These are phyloP conservation scores for Anguilla pacifica DNA, from an alignment of 2,797 vertebrate species.

Conservation along the genomic window DNA sequence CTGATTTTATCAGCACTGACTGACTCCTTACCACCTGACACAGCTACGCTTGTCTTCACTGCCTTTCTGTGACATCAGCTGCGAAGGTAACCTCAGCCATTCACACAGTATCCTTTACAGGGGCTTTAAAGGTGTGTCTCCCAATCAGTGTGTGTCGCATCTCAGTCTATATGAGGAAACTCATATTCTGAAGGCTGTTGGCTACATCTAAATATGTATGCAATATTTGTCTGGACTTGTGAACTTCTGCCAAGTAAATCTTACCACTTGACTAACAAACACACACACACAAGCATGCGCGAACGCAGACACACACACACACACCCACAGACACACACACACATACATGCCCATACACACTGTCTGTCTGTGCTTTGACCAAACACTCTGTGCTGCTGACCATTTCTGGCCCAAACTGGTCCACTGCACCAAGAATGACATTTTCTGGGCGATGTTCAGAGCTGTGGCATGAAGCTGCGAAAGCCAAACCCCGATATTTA, in stretches of 20 bases:
- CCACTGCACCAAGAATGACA: not conserved
- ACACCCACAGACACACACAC: not conserved
- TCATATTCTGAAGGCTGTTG: not conserved
- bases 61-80: not conserved
- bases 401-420: not conserved
- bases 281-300: too few relatives aligned
- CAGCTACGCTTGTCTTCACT: not conserved
- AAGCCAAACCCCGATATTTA: slow-evolving; percentile 29
- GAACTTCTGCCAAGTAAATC: not conserved
- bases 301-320: not conserved
- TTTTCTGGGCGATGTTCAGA: not conserved
- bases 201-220: not conserved
- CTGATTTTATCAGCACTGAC: not conserved
- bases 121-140: not conserved
- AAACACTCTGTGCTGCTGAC: not conserved
- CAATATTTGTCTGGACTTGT: not conserved
- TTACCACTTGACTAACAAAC: not conserved
- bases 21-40: not conserved
- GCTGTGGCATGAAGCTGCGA: not conserved
- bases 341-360: not conserved
- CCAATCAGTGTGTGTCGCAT: not conserved
- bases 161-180: not conserved
- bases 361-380: not conserved
- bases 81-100: not conserved
- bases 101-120: not conserved